These are phyloP conservation scores for Bradypodion ventrale DNA, from an alignment of 2,797 vertebrate genomes.

Conservation along the genomic window DNA sequence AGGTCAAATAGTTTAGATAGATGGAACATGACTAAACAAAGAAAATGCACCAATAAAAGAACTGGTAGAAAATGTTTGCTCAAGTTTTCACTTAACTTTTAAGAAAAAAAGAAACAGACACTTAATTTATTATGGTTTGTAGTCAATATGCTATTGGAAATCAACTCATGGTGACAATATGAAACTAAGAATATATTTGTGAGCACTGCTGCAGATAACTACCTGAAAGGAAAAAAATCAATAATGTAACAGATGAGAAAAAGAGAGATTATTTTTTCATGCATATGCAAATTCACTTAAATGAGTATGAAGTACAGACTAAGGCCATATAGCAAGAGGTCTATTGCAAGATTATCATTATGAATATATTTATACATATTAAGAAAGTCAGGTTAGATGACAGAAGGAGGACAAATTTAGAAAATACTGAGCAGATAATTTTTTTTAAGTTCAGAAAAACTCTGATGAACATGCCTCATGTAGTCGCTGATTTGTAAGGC, in stretches of 20 bases:
- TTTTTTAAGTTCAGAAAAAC: constrained; percentile 32
- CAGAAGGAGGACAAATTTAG: constrained; percentile 28
- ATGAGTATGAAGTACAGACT: constrained; percentile 50
- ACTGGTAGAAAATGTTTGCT: constrained; percentile 22
- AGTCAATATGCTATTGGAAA: constrained; percentile 56
- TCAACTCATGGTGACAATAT: constrained; percentile 56
- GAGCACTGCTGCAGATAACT: constrained; percentile 58
- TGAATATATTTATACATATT: constrained; percentile 57
- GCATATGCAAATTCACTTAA: constrained; percentile 63
- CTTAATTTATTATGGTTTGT: constrained; percentile 54
- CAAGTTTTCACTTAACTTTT: constrained; percentile 52
- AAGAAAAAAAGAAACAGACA: constrained; percentile 44
- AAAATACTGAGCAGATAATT: constrained; percentile 20
- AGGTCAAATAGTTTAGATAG: constrained; percentile 44
- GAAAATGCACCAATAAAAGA: constrained; percentile 34
- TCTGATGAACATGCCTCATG: not conserved
- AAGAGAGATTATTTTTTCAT: constrained; percentile 61
- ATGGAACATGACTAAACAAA: constrained; percentile 16
- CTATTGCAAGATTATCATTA: constrained; percentile 53
- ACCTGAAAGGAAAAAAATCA: constrained; percentile 65
- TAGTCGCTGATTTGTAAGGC: not conserved
- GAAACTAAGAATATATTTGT: constrained; percentile 57
- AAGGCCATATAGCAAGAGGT: constrained; percentile 39
- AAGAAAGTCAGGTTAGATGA: constrained; percentile 45
- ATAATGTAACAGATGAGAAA: constrained; percentile 61